Base-by-base conservation (phyloP, 2,888 invertebrate genomes). In the Drosophila anceps region DNA sequence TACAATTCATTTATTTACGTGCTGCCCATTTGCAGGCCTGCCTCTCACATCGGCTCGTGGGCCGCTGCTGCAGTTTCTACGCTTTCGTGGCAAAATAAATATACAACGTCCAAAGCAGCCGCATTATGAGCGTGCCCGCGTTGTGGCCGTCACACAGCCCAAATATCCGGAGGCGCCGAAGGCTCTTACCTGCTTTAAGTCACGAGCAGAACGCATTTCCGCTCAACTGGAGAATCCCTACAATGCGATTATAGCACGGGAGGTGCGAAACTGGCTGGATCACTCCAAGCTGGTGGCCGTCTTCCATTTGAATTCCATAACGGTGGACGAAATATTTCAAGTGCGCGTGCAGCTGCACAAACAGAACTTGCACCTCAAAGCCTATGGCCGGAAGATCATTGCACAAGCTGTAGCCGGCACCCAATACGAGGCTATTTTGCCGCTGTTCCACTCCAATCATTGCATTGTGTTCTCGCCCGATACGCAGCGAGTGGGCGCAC, bases 71-170 rank as follows among this genome's bases (percentile, higher is more conserved):
- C 92, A 95, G 82, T 94, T 95, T 8, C 95, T 95, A 90, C 94
- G 97, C 79, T 96, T 94, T 91, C 94, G 96, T 27, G 95, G 96
- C 4, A 96, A 96, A 93, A 96, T 97, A 59, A 97, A 97, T 88
- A 95, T 97, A 46, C 96, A 96, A 91, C 95, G 94, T 76, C 97
- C 97, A 1, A 94, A 94, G 86, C 93, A 94, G 57, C 95, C 96
- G 1, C 96, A 96, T 92, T 96, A 95, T 90, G 94, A 95, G 77
- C 94, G 95, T 76, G 96, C 95, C 20, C 94, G 94, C 78, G 94
- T 96, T 46, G 91, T 96, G 51, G 95, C 95, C 76, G 93, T 96
- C n/a, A 93, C 95, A 0, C 94, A 95, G 86, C 96, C 97, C 0
- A 93, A 93, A 46, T 95, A 94, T 84, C 92, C 94, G 12, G 93